A percentile compares a stretch with the other conserved stretches of the same genome.
phyloP scores from a whole-genome alignment of 2,797 vertebrate species.

The Siniperca undulata region DNA sequence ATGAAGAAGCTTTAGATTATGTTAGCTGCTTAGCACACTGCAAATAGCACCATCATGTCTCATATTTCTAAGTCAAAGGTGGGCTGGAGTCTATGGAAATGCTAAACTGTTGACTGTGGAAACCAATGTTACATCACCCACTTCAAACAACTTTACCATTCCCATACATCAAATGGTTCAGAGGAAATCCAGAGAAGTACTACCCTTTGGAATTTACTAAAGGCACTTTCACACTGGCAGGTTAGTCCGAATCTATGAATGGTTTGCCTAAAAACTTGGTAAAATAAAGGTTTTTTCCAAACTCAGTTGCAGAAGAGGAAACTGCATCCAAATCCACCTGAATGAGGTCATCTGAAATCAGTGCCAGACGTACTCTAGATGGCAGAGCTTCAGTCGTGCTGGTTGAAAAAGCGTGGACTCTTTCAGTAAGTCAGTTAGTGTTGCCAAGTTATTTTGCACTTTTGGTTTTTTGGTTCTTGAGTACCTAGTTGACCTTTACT shows the following conservation, averaged over 20 bases:
- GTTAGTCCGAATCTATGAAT: constrained; percentile 24
- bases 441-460: not conserved
- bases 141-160: constrained; percentile 4
- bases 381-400: not conserved
- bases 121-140: constrained; percentile 12
- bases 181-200: constrained; percentile 6
- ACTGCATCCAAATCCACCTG: not conserved
- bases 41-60: constrained; percentile 66
- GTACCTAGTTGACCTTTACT: not conserved
- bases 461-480: too few relatives aligned
- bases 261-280: not conserved
- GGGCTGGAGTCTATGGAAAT: constrained; percentile 58
- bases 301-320: constrained; percentile 5
- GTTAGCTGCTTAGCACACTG: constrained; percentile 75
- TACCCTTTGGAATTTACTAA: not conserved
- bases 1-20: constrained; percentile 76
- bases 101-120: constrained; percentile 51
- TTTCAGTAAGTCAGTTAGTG: not conserved
- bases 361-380: not conserved
- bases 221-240: constrained; percentile 40
- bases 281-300: not conserved
- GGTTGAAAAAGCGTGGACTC: not conserved
- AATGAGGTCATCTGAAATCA: not conserved
- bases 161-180: constrained; percentile 16
- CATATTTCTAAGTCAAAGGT: constrained; percentile 66